phyloP scores from a whole-genome alignment of 2,113 vertebrate genomes.

The Coturnix japonica region DNA sequence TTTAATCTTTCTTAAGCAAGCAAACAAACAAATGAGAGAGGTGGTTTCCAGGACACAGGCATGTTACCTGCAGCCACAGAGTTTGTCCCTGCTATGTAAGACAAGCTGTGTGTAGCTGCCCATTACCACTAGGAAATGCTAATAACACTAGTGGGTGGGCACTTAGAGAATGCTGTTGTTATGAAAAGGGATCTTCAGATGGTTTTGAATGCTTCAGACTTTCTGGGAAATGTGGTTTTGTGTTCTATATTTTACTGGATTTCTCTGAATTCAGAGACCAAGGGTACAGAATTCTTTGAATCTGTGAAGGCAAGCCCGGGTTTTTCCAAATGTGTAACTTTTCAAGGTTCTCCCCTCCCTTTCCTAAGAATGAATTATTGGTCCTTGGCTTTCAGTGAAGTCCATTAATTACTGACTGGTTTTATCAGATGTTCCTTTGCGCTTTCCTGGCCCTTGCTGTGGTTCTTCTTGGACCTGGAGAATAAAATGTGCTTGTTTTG shows the following conservation, averaged over 20 bases:
- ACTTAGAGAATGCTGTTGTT: not conserved
- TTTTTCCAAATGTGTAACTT: not conserved
- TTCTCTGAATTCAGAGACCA: not conserved
- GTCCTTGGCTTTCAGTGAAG: not conserved
- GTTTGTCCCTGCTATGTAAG: not conserved
- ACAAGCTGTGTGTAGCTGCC: not conserved
- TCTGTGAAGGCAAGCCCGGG: not conserved
- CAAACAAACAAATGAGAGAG: not conserved
- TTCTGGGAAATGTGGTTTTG: not conserved
- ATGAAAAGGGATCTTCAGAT: not conserved
- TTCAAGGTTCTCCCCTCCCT: not conserved
- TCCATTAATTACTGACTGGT: not conserved
- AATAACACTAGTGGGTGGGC: rapidly evolving
- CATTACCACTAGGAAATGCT: not conserved
- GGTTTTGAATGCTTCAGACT: not conserved
- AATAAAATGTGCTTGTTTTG: not conserved
- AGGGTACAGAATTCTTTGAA: not conserved
- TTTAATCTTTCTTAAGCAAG: not conserved
- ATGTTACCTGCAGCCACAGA: not conserved
- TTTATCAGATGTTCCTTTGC: not conserved
- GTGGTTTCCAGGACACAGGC: not conserved
- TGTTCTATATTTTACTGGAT: not conserved
- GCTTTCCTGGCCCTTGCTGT: not conserved
- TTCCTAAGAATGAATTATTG: not conserved
- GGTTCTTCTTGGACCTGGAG: not conserved